These are phyloP conservation scores for Porites cylindrica DNA, from an alignment of 92 coral and sea anemone species.

Conservation along the genomic window DNA sequence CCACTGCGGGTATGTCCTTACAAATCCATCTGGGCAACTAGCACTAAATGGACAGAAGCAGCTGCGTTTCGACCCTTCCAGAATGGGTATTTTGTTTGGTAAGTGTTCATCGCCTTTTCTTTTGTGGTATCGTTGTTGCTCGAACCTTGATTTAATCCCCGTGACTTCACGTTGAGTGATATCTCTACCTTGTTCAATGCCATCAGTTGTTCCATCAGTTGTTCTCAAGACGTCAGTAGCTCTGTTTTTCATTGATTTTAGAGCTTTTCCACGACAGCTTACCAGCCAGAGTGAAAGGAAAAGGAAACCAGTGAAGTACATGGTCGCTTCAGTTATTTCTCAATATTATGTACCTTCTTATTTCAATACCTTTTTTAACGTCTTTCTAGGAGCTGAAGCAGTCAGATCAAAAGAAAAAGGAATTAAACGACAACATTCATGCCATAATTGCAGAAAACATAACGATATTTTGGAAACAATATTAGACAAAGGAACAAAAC, in stretches of 20 bases:
- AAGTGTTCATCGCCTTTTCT: neutral
- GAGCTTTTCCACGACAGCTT: neutral
- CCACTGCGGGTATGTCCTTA: neutral
- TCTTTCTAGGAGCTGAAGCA: no score
- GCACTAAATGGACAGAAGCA: slow-evolving; percentile 18
- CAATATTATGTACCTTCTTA: no score
- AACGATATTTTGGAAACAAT: no score
- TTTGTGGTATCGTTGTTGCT: neutral
- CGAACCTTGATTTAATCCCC: slow-evolving; percentile 17
- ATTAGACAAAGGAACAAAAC: neutral
- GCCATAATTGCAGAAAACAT: no score
- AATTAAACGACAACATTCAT: no score
- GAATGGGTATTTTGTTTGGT: neutral
- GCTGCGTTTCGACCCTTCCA: neutral
- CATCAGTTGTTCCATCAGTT: neutral
- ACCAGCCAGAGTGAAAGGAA: neutral
- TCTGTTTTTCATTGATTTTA: neutral
- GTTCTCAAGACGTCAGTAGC: neutral
- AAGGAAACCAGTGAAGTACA: neutral
- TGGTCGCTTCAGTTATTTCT: neutral
- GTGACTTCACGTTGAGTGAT: neutral
- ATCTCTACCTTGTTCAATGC: neutral
- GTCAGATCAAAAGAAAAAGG: no score
- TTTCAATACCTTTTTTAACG: neutral
- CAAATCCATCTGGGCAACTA: slow-evolving; percentile 27